A percentile compares a stretch with the other conserved stretches of the same genome.
Evolutionary conservation across 2,113 vertebrate genomes (phyloP).

Genomic region (Eudyptes chrysolophus): DNA sequence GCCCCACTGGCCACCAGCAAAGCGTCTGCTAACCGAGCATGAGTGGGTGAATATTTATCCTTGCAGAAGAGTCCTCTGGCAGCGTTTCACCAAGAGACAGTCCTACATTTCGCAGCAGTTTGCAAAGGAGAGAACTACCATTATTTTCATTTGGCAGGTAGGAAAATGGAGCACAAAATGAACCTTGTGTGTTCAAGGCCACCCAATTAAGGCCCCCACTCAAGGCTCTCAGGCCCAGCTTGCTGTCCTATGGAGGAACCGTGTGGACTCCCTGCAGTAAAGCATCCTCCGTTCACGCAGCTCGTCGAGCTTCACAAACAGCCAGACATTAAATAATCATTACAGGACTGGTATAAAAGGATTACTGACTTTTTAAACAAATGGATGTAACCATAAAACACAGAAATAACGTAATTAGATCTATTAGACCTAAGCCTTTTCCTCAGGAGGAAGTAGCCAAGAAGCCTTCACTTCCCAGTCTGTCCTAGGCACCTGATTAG

Average conservation of each 20-base stretch:
- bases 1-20: not conserved
- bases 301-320: not conserved
- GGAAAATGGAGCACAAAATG: not conserved
- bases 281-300: not conserved
- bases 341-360: constrained; percentile 38
- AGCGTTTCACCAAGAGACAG: not conserved
- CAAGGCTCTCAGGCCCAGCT: accelerated
- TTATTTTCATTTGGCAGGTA: not conserved
- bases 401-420: not conserved
- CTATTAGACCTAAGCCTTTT: constrained; percentile 19
- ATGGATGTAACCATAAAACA: not conserved
- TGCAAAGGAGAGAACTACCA: not conserved
- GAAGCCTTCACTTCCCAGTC: not conserved
- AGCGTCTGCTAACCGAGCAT: not conserved
- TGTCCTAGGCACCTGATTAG: not conserved
- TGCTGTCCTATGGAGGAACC: not conserved
- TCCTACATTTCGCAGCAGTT: not conserved
- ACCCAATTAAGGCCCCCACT: not conserved
- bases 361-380: constrained; percentile 35
- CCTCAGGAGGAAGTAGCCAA: constrained; percentile 10
- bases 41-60: accelerated
- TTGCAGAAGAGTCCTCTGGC: not conserved
- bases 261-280: accelerated
- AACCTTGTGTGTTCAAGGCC: accelerated
- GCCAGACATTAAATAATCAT: constrained; percentile 24